Conservation (phyloP, 2,888 invertebrate species). For the Maniola hyperantus region DNA sequence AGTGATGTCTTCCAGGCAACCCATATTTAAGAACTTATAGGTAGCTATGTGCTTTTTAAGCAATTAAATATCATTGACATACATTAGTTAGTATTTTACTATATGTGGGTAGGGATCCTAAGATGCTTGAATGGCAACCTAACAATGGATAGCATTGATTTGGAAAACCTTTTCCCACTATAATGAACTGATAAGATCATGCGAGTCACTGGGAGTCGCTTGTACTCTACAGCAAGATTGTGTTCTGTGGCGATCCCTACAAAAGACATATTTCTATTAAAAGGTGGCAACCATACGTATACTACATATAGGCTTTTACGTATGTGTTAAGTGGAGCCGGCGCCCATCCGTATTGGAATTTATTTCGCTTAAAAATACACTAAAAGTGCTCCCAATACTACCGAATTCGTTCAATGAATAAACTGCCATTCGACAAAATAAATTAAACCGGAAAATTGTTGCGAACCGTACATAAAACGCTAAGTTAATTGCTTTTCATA, state of each 20-base stretch:
- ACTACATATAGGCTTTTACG: constrained; percentile 25
- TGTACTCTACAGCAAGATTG: background rate
- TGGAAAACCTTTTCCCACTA: too few relatives aligned
- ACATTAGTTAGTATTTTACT: too few relatives aligned
- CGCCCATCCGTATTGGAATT: constrained; percentile 36
- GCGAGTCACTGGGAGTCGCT: background rate
- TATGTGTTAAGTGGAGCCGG: constrained; percentile 33
- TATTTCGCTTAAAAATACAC: constrained; percentile 41
- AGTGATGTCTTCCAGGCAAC: too few relatives aligned
- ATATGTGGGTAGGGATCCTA: too few relatives aligned
- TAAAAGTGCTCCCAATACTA: constrained; percentile 34
- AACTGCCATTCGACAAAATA: constrained; percentile 33
- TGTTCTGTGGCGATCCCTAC: background rate
- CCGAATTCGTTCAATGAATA: constrained; percentile 36
- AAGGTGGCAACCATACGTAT: constrained; percentile 17
- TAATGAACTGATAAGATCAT: background rate
- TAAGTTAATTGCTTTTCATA: constrained; percentile 24
- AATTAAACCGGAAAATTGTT: constrained; percentile 29
- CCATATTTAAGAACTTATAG: too few relatives aligned
- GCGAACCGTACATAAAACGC: constrained; percentile 20
- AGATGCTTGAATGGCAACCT: too few relatives aligned
- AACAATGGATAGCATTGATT: too few relatives aligned
- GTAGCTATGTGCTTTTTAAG: too few relatives aligned
- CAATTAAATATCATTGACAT: too few relatives aligned
- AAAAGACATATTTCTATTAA: background rate